These are phyloP conservation scores for Pseudolaguvia tuberculata DNA, from an alignment of 2,113 vertebrate species.

Conservation along the genomic window DNA sequence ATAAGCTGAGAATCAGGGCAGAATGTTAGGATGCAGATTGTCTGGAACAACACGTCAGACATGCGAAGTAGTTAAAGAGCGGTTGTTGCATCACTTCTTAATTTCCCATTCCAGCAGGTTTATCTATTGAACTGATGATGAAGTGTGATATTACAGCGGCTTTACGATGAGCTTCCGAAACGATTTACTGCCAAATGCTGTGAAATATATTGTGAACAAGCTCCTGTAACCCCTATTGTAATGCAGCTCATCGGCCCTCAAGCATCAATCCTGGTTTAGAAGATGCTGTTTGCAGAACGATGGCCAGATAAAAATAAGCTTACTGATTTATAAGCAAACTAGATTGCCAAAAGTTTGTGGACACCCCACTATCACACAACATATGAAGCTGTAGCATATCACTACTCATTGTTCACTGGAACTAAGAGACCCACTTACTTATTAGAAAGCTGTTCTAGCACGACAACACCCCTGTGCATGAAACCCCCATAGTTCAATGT, in stretches of 20 bases:
- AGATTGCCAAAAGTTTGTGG: no score
- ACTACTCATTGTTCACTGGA: no score
- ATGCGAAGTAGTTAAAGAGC: constrained; percentile 37
- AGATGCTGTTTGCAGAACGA: background rate
- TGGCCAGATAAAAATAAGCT: no score
- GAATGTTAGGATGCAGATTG: background rate
- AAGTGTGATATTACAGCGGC: constrained; percentile 25
- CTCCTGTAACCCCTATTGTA: constrained; percentile 10
- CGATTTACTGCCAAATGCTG: constrained; percentile 9
- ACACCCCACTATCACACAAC: no score
- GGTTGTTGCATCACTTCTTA: constrained; percentile 32
- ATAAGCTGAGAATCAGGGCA: background rate
- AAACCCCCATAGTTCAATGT: no score
- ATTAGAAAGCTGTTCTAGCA: no score
- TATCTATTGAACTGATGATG: constrained; percentile 37
- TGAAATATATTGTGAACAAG: background rate
- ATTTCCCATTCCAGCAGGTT: constrained; percentile 45
- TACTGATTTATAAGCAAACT: no score
- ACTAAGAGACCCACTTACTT: no score
- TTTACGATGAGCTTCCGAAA: background rate
- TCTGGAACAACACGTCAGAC: background rate
- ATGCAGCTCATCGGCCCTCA: background rate
- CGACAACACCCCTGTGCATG: no score
- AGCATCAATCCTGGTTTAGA: background rate
- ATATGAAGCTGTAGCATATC: no score